Conservation (phyloP, 2,113 vertebrate genomes). For the Butastur rufipennis region DNA sequence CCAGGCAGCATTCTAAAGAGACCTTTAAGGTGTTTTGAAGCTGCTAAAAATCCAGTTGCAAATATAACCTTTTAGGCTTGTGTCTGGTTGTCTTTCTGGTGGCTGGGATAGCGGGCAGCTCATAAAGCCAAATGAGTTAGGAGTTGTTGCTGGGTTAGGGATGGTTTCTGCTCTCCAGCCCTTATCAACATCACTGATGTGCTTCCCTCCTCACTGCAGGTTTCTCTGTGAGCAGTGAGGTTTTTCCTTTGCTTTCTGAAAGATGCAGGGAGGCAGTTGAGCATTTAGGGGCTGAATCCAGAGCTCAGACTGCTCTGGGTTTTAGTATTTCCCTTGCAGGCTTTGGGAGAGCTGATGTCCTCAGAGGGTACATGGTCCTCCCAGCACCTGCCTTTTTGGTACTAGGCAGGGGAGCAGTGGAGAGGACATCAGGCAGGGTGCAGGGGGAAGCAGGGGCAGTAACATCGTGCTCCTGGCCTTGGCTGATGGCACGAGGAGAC, state of each 20-base stretch:
- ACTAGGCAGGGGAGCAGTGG: not conserved
- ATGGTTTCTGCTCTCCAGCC: not conserved
- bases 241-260: not conserved
- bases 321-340: not conserved
- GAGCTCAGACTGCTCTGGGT: not conserved
- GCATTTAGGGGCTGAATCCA: not conserved
- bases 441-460: not conserved
- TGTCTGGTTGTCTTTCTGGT: not conserved
- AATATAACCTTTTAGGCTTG: not conserved
- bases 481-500: not conserved
- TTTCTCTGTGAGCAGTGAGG: not conserved
- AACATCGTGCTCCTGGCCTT: not conserved
- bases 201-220: not conserved
- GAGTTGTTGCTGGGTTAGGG: not conserved
- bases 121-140: not conserved
- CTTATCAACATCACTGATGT: not conserved
- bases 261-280: not conserved
- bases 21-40: not conserved
- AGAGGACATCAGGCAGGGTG: not conserved
- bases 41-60: not conserved
- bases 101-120: not conserved
- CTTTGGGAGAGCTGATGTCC: not conserved
- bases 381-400: not conserved
- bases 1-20: not conserved
- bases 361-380: not conserved